Percentiles rank a stretch among this genome's conserved stretches.
Conservation (phyloP, 2,113 vertebrate species). For the Mystacornis crossleyi region DNA sequence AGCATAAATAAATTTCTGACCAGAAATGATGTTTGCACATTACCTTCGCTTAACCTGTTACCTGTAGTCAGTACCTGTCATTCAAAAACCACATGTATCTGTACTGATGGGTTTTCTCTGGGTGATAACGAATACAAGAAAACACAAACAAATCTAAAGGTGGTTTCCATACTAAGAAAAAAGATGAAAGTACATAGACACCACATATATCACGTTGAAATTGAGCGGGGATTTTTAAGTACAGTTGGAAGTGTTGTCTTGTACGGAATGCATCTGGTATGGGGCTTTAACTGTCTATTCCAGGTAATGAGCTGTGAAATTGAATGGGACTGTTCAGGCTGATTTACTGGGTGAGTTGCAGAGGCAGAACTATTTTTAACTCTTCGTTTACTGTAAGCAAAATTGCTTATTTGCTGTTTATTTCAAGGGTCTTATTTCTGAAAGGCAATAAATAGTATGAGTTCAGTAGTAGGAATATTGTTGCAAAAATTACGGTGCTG, state of each 20-base stretch:
- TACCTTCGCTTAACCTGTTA: not conserved
- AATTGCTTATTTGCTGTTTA: not conserved
- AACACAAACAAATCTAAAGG: not conserved
- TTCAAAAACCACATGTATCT: not conserved
- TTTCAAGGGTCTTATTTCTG: not conserved
- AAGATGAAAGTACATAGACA: not conserved
- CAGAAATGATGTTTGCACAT: not conserved
- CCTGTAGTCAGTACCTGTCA: not conserved
- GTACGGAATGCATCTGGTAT: not conserved
- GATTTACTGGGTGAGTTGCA: not conserved
- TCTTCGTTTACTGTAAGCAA: not conserved
- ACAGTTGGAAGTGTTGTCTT: not conserved
- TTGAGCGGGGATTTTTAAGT: not conserved
- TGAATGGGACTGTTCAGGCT: not conserved
- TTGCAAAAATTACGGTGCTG: not conserved
- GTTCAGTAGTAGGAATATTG: not conserved
- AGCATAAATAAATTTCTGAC: not conserved
- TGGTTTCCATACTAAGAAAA: not conserved
- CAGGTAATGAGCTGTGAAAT: constrained; percentile 56
- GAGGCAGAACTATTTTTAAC: not conserved
- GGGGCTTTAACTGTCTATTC: not conserved
- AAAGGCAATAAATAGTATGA: not conserved
- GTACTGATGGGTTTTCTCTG: not conserved
- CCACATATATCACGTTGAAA: not conserved
- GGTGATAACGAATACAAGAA: not conserved